phyloP scores from a whole-genome alignment of 92 coral and sea anemone species.

The Galaxea fascicularis region DNA sequence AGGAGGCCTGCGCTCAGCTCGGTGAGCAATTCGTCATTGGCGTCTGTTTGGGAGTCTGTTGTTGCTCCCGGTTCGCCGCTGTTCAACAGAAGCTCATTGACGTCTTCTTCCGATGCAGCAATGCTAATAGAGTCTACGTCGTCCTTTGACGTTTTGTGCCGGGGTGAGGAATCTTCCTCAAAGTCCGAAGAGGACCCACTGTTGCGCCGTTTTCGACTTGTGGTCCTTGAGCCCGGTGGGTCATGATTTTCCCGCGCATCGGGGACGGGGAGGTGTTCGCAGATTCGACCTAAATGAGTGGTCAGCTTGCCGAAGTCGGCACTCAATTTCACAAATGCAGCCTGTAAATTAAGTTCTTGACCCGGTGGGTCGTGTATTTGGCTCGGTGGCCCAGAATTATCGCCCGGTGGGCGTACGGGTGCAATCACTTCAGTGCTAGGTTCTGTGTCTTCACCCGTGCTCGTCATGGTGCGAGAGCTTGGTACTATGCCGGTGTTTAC shows the following conservation, averaged over 20 bases:
- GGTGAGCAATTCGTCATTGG: conserved; percentile 22
- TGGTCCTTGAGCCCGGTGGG: conserved; percentile 10
- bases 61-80: too few relatives aligned
- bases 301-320: not conserved
- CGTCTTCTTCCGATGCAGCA: conserved; percentile 11
- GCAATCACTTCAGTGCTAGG: too few relatives aligned
- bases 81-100: too few relatives aligned
- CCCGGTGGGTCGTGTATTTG: conserved; percentile 11
- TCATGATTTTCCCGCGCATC: too few relatives aligned
- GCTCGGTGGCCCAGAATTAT: conserved; percentile 8
- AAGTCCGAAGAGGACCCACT: conserved; percentile 12
- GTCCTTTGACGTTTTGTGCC: conserved; percentile 10
- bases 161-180: conserved; percentile 15
- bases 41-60: conserved; percentile 10
- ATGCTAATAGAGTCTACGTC: not conserved
- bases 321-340: conserved; percentile 16
- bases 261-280: too few relatives aligned
- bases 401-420: conserved; percentile 11
- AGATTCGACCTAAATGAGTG: too few relatives aligned
- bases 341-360: not conserved
- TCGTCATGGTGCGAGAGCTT: too few relatives aligned
- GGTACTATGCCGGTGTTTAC: too few relatives aligned
- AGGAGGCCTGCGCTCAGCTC: conserved; percentile 20
- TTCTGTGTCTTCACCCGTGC: too few relatives aligned
- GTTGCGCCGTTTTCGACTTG: not conserved